Percentiles rank a stretch among this genome's conserved stretches.
Conservation (phyloP, 2,888 invertebrate species). For the Lepas anatifera region DNA sequence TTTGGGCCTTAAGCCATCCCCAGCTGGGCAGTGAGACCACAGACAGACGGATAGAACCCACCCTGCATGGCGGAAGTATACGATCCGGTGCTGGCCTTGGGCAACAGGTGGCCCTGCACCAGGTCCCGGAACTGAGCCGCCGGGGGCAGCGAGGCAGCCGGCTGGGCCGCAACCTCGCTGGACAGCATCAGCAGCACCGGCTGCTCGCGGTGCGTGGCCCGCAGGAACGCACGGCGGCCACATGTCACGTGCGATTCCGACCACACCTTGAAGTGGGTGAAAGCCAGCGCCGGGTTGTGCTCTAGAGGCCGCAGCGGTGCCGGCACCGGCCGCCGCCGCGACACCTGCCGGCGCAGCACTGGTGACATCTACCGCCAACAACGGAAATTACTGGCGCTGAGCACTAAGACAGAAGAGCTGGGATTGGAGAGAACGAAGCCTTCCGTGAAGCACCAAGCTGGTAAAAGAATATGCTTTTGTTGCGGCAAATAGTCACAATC, state of each 20-base stretch:
- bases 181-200: slow-evolving; percentile 54
- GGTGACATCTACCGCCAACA: too few species aligned
- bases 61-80: slow-evolving; percentile 56
- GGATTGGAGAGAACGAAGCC: too few species aligned
- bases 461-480: too few species aligned
- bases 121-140: slow-evolving; percentile 69
- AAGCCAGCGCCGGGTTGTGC: slow-evolving; percentile 55
- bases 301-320: slow-evolving; percentile 56
- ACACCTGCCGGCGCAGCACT: slow-evolving; percentile 39
- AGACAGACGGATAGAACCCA: slow-evolving; percentile 29
- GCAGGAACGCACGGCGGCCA: slow-evolving; percentile 59
- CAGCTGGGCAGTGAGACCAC: neutral
- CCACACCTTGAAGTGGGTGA: slow-evolving; percentile 56
- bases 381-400: too few species aligned
- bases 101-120: slow-evolving; percentile 54
- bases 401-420: too few species aligned
- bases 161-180: slow-evolving; percentile 37
- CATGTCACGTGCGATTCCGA: slow-evolving; percentile 43
- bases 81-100: slow-evolving; percentile 40
- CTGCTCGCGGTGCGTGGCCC: slow-evolving; percentile 55
- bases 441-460: too few species aligned
- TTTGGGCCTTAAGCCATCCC: neutral
- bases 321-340: slow-evolving; percentile 56
- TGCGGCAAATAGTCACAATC: too few species aligned
- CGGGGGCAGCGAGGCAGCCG: slow-evolving; percentile 50